Evolutionary conservation across 2,113 vertebrate genomes (phyloP).

Genomic region (Helogale parvula): DNA sequence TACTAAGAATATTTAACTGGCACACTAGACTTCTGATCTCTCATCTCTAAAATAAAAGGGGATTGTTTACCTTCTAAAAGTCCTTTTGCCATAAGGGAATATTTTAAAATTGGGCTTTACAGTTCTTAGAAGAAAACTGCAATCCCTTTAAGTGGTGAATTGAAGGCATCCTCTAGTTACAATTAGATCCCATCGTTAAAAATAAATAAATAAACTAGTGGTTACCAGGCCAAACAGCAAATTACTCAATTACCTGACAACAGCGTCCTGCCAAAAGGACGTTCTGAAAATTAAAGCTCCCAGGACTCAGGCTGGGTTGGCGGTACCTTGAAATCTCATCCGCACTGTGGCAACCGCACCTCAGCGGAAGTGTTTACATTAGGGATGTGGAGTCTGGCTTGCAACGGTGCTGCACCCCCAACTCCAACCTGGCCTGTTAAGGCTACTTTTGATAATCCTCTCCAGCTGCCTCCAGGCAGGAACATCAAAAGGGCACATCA

Average conservation of each 20-base stretch:
- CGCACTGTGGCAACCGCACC: neutral
- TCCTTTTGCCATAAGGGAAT: neutral
- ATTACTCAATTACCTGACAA: neutral
- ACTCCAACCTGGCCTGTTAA: slow-evolving; percentile 68
- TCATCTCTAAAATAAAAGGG: neutral
- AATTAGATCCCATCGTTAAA: neutral
- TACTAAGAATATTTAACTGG: neutral
- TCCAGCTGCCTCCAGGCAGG: slow-evolving; percentile 81
- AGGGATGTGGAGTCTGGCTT: neutral
- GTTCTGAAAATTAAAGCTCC: neutral
- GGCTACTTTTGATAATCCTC: slow-evolving; percentile 82
- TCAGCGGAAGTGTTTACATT: neutral
- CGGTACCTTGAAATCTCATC: neutral
- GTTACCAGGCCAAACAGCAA: neutral
- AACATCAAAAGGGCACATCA: slow-evolving; percentile 88
- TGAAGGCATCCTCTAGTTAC: slow-evolving; percentile 15
- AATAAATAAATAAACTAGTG: neutral
- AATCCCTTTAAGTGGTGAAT: neutral
- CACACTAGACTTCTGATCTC: neutral
- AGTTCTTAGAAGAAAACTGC: neutral
- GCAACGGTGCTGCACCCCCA: slow-evolving; percentile 5
- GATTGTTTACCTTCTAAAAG: neutral
- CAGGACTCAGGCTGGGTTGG: neutral
- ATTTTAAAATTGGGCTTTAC: neutral
- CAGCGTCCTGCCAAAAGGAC: neutral